These are phyloP conservation scores for Pipra filicauda DNA, from an alignment of 2,113 vertebrate species.

Conservation along the genomic window DNA sequence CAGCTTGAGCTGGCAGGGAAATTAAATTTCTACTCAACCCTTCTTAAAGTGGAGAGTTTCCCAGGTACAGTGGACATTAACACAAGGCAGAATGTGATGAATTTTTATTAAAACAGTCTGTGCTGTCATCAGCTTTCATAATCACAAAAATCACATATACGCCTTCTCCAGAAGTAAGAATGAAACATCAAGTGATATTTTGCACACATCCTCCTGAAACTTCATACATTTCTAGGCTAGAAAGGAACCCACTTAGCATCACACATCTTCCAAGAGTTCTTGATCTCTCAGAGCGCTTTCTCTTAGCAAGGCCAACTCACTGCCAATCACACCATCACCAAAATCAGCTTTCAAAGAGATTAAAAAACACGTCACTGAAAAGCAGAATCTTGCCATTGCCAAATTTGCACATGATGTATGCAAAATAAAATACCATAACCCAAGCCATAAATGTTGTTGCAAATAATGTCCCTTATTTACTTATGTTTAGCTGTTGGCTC, in stretches of 20 bases:
- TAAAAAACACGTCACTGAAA: neutral
- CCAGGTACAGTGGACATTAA: neutral
- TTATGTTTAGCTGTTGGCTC: neutral
- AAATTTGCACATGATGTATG: neutral
- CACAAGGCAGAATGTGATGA: neutral
- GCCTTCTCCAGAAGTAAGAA: neutral
- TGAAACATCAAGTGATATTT: neutral
- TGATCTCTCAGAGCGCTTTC: neutral
- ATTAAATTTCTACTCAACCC: neutral
- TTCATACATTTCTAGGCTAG: neutral
- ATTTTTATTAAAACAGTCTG: neutral
- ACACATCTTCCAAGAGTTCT: neutral
- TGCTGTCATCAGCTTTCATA: slow-evolving; percentile 14
- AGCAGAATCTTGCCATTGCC: neutral
- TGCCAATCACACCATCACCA: neutral
- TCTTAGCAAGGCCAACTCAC: neutral
- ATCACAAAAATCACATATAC: neutral
- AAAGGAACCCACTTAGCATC: neutral
- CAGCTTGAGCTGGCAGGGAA: neutral
- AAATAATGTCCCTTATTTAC: neutral
- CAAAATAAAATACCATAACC: neutral
- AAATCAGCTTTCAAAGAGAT: neutral
- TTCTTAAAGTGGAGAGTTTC: neutral
- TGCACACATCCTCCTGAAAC: neutral
- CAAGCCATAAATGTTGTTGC: neutral